Conservation (phyloP, 2,888 invertebrate species). For the Xestia ashworthii region DNA sequence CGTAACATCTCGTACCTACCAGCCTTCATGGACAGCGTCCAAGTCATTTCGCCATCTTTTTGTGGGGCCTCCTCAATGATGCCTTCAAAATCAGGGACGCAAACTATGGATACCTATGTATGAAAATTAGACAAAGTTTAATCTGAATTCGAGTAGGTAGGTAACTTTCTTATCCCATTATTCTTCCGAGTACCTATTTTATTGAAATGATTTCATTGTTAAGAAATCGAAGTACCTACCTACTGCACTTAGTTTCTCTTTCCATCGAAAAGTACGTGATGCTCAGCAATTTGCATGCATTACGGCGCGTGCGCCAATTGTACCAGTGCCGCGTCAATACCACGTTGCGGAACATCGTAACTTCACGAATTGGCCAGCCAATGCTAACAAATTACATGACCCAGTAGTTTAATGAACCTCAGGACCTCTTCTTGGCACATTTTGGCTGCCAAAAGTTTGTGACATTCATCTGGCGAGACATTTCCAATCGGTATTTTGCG, state of each 20-base stretch:
- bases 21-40: not conserved
- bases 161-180: not conserved
- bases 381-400: constrained; percentile 27
- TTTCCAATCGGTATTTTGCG: constrained; percentile 1
- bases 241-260: constrained; percentile 28
- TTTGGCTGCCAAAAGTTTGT: constrained; percentile 22
- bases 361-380: constrained; percentile 20
- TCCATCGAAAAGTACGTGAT: constrained; percentile 20
- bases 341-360: constrained; percentile 41
- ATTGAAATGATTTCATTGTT: not conserved
- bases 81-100: not conserved
- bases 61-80: not conserved
- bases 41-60: constrained; percentile 1
- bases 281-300: constrained; percentile 48
- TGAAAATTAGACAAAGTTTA: not conserved
- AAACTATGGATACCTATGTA: not conserved
- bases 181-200: not conserved
- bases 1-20: not conserved
- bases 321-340: constrained; percentile 45
- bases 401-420: not conserved
- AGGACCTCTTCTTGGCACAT: not conserved
- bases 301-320: constrained; percentile 52
- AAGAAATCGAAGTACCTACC: not conserved
- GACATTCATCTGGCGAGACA: constrained; percentile 11
- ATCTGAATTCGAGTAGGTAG: not conserved